phyloP scores from a whole-genome alignment of 2,888 invertebrate genomes.

The Chrysotoxum bicinctum region DNA sequence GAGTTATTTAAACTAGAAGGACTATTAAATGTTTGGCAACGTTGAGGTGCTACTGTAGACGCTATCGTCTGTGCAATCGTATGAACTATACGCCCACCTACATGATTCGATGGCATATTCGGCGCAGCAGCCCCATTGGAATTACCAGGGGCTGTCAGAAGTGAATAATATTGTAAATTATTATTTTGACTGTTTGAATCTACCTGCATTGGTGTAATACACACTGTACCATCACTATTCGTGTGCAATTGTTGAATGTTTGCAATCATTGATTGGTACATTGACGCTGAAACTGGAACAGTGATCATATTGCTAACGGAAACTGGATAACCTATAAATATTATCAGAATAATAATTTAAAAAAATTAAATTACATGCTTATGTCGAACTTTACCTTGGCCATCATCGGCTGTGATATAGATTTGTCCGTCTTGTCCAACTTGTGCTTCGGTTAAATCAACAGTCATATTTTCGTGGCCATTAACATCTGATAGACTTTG shows the following conservation, averaged over 20 bases:
- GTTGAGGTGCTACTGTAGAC: slow-evolving; percentile 72
- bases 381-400: slow-evolving; percentile 86
- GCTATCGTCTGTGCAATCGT: slow-evolving; percentile 63
- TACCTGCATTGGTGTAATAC: slow-evolving; percentile 93
- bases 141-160: slow-evolving; percentile 58
- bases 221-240: slow-evolving; percentile 90
- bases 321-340: slow-evolving; percentile 84
- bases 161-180: slow-evolving; percentile 73
- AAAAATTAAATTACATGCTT: background rate
- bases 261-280: slow-evolving; percentile 98
- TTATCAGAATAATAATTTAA: background rate
- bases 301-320: slow-evolving; percentile 97
- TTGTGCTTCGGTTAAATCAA: slow-evolving; percentile 95
- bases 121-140: slow-evolving; percentile 52
- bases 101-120: slow-evolving; percentile 37
- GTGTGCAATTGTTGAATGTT: slow-evolving; percentile 91
- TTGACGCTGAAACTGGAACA: slow-evolving; percentile 95
- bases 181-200: slow-evolving; percentile 79
- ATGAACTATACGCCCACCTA: slow-evolving; percentile 71
- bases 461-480: slow-evolving; percentile 91
- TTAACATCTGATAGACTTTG: slow-evolving; percentile 87
- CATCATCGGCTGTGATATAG: slow-evolving; percentile 96
- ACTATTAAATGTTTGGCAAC: slow-evolving; percentile 77
- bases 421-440: slow-evolving; percentile 96
- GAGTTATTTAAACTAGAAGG: slow-evolving; percentile 76